A percentile compares a stretch with the other conserved stretches of the same genome.
Conservation (phyloP, 2,888 invertebrate species). For the Conops quadrifasciatus region DNA sequence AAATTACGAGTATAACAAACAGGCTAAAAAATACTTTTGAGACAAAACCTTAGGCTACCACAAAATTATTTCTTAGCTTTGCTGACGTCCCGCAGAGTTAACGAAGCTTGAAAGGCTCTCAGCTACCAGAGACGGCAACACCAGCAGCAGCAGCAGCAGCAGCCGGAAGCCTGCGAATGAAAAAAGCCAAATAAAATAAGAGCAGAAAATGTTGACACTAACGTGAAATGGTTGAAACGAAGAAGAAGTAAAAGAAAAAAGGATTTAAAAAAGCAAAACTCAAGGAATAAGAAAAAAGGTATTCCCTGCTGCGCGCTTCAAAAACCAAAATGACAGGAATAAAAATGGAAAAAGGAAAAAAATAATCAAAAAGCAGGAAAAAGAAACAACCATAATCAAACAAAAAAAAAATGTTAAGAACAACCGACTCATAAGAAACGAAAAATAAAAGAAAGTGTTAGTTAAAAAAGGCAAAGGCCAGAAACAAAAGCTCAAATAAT, state of each 20-base stretch:
- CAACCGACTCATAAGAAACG: neutral
- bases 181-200: neutral
- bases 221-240: conserved; percentile 2
- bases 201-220: neutral
- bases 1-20: too few species aligned
- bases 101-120: conserved; percentile 25
- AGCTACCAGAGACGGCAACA: conserved; percentile 12
- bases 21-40: neutral
- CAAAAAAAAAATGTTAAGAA: neutral
- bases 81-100: conserved; percentile 21
- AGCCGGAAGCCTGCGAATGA: neutral
- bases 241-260: neutral
- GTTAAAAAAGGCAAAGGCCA: neutral
- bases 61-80: neutral
- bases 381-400: neutral
- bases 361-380: neutral
- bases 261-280: neutral
- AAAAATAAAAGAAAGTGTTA: neutral
- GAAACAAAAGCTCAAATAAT: neutral
- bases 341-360: neutral
- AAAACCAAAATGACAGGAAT: neutral
- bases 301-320: neutral
- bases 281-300: too few species aligned
- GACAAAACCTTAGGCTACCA: neutral
- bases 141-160: neutral